Base-by-base conservation (phyloP, 2,888 invertebrate species). In the Rhabditoides inermis region DNA sequence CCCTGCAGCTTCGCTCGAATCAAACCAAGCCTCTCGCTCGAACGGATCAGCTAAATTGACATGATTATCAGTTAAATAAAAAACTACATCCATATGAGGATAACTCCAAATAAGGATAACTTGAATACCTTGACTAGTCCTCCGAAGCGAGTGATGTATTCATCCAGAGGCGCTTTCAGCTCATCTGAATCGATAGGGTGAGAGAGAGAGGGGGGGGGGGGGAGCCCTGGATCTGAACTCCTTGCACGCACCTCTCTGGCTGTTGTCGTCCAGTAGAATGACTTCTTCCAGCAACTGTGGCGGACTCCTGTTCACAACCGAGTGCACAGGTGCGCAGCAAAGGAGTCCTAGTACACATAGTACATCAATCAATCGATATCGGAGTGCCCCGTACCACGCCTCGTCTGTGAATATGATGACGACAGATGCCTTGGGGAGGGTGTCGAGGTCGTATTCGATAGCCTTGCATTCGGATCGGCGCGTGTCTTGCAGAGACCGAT, bases 211-310 rank as follows among this genome's bases (percentile, higher is more conserved):
- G 15, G 23, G 15, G 12, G 10, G 22, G 12, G n/a, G 15, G 23
- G 5, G 2, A 12, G 23, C 26, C 3, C 5, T 10, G 3, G 15
- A 32, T 4, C 25, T 30, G 6, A 30, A 32, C 3, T 18, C n/a
- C 27, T 23, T n/a, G 6, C 52, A 68, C 76, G 75, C 77, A 84
- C 84, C 82, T 77, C 83, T 83, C 36, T 88, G 86, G 63, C 90
- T 90, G 77, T 85, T 85, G 79, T 95, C 94, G 77, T 95, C 92
- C n/a, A 94, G 86, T 10, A 95, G 80, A 72, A 95, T 86, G 53
- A 95, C 86, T 81, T 95, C 92, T 76, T 88, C 85, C 15, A 95
- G 81, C 70, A 86, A 82, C 58, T 79, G 81, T 62, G 79, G 81
- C 32, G 84, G 86, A 69, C 84, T 85, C 78, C 85, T 80, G 76